A percentile compares a stretch with the other conserved stretches of the same genome.
These are phyloP conservation scores for Callyntrura sp. DNA, from an alignment of 2,888 invertebrate species.

Conservation along the genomic window DNA sequence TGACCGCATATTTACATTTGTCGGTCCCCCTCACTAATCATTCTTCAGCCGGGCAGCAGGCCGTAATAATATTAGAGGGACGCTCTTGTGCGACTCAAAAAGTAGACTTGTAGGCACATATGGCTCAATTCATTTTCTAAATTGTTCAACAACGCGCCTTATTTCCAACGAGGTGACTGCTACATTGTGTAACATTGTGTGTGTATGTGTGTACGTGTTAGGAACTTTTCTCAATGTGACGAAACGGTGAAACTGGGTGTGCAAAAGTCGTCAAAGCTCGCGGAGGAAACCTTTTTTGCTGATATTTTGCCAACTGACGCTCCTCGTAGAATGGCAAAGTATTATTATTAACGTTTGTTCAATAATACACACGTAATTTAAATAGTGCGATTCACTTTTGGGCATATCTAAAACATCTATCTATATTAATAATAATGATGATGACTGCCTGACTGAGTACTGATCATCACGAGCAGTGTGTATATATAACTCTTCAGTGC, in stretches of 20 bases:
- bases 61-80: slow-evolving; percentile 28
- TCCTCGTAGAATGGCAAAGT: neutral
- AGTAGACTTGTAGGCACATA: neutral
- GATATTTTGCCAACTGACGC: slow-evolving; percentile 57
- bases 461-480: neutral
- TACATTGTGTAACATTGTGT: neutral
- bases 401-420: slow-evolving; percentile 33
- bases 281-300: slow-evolving; percentile 6
- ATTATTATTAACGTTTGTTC: slow-evolving; percentile 33
- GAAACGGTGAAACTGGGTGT: neutral
- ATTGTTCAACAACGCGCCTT: neutral
- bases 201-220: too few relatives aligned
- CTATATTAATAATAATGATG: slow-evolving; percentile 23
- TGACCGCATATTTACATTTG: neutral
- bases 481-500: neutral
- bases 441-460: neutral
- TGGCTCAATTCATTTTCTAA: neutral
- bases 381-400: slow-evolving; percentile 29
- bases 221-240: neutral
- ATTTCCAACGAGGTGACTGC: slow-evolving; percentile 22
- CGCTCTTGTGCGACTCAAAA: neutral
- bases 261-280: slow-evolving; percentile 2
- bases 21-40: slow-evolving; percentile 16
- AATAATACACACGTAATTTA: slow-evolving; percentile 13
- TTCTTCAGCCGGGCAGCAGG: slow-evolving; percentile 44